Percentiles rank a stretch among this genome's conserved stretches.
phyloP scores from a whole-genome alignment of 2,113 vertebrate genomes.

The Tupaia chinensis region DNA sequence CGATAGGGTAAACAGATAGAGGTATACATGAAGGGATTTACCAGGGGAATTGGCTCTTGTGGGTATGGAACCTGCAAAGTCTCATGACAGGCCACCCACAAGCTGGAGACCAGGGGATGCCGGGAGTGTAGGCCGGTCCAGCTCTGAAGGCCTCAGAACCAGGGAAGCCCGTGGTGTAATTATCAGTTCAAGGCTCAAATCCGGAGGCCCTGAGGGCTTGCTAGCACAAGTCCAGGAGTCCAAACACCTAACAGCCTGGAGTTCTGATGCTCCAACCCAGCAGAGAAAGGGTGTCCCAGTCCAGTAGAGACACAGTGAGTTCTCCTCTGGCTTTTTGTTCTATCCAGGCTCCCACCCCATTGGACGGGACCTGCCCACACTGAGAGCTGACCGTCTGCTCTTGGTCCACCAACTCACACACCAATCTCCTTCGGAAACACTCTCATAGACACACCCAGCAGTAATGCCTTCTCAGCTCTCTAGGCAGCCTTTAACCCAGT shows the following conservation, averaged over 20 bases:
- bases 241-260: not conserved
- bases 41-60: not conserved
- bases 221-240: not conserved
- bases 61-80: not conserved
- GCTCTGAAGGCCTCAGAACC: not conserved
- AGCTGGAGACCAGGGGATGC: not conserved
- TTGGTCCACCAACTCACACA: not conserved
- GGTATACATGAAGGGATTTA: not conserved
- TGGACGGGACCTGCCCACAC: not conserved
- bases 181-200: not conserved
- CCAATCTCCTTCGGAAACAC: not conserved
- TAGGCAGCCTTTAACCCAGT: not conserved
- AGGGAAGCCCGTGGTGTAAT: too few species aligned
- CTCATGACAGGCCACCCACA: not conserved
- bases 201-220: not conserved
- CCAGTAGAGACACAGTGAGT: not conserved
- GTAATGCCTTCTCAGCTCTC: not conserved
- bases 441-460: not conserved
- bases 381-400: not conserved
- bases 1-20: not conserved
- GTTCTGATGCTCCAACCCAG: not conserved
- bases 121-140: not conserved
- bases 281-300: not conserved
- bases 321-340: not conserved
- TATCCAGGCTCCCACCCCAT: not conserved